Base-by-base conservation (phyloP, 2,113 vertebrate genomes). In the Bubo bubo region DNA sequence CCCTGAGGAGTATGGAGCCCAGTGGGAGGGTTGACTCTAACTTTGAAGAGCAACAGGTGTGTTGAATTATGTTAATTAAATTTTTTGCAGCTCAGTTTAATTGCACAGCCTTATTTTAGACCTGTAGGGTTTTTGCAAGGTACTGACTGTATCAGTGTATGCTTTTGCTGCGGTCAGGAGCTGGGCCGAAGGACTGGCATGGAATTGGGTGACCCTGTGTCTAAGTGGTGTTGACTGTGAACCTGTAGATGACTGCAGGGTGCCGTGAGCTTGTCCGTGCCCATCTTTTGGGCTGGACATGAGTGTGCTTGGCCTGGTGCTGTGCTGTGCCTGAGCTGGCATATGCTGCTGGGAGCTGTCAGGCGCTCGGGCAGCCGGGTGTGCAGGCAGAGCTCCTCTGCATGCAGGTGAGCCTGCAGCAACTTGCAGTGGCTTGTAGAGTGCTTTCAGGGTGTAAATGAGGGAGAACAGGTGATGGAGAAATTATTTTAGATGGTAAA, bases 61-160 rank as follows among this genome's bases (percentile, higher is more conserved):
- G 23, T 64, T 39, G 52, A 39, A 17, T 55, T n/a, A 23, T 1
- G 1, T 56, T 63, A 72, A 75, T 71, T 70, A 39, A 5, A 0
- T 12, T 12, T 37, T 92, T 74, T 64, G 9, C 26, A 30, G 11
- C 35, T 75, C 32, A 23, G 3, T 62, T 81, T 67, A 77, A 32
- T 87, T 62, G 68, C 41, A 53, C 34, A 35, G 34, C 27, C 14
- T 56, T 34, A 5, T 6, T 84, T 82, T 30, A 50, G 63, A 39
- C 9, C 6, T 45, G 34, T 3, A 15, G 64, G 35, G 58, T 6
- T 79, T 66, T 26, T 35, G 22, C 24, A 2, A 8, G 37, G 52
- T 10, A 10, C 28, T 58, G 58, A 14, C 58, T 30, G 4, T n/a
- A 1, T 39, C 41, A 1, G 1, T 1, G 27, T 0, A 1, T 20